Evolutionary conservation across 2,113 vertebrate genomes (phyloP).

Genomic region (Rhineura floridana): DNA sequence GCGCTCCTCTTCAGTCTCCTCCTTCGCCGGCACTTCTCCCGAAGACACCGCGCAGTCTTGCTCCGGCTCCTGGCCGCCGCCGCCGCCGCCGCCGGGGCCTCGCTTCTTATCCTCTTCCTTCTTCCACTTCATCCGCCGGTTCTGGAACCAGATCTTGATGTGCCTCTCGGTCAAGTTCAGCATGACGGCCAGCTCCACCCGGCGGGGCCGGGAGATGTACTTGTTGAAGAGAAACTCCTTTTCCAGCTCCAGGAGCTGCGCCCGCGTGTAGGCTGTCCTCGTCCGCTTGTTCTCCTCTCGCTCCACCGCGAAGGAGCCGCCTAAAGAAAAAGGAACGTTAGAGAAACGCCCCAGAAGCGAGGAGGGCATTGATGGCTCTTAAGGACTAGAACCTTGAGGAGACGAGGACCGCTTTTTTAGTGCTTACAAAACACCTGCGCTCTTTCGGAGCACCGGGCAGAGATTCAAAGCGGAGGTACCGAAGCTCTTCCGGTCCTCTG

Average conservation of each 20-base stretch:
- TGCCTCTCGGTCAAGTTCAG: slow-evolving; percentile 96
- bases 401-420: too few relatives aligned
- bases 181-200: slow-evolving; percentile 94
- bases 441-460: too few relatives aligned
- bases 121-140: slow-evolving; percentile 95
- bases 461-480: too few relatives aligned
- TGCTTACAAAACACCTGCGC: too few relatives aligned
- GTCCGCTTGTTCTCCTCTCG: slow-evolving; percentile 95
- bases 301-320: slow-evolving; percentile 84
- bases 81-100: neutral
- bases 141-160: slow-evolving; percentile 98
- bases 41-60: slow-evolving; percentile 93
- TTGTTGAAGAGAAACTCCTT: slow-evolving; percentile 98
- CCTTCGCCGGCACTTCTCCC: slow-evolving; percentile 78
- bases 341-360: neutral
- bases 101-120: slow-evolving; percentile 92
- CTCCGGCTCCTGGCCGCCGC: slow-evolving; percentile 79
- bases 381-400: neutral
- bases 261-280: slow-evolving; percentile 93
- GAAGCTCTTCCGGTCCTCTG: neutral
- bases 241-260: slow-evolving; percentile 95
- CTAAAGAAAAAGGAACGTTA: slow-evolving; percentile 54
- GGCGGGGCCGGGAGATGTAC: slow-evolving; percentile 94
- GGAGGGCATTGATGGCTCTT: neutral
- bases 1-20: slow-evolving; percentile 65